Evolutionary conservation across 2,113 vertebrate genomes (phyloP), one percentile per base, ranked within the genome.

Genomic region (Sialia sialis): DNA sequence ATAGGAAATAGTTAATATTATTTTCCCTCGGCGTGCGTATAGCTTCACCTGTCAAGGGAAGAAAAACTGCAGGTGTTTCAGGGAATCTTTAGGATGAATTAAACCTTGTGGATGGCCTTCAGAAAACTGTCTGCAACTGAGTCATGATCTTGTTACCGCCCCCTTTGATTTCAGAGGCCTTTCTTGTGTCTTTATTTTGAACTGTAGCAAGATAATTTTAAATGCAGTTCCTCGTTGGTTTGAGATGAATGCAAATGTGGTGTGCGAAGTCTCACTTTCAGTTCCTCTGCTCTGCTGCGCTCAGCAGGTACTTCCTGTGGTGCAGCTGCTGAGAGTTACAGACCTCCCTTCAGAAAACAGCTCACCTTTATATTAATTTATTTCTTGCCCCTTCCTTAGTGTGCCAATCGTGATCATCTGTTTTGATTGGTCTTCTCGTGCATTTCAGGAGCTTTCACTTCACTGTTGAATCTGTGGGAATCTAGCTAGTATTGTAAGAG

Each of bases 301-400:
- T 66, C 72, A 72, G 80, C 79, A 89, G 56, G 62, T 80, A 55
- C 73, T 84, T 90, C 76, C 83, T 81, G 72, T 64, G 60, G 52
- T 59, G 73, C 80, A 72, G 4, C 72, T 81, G 78, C 3, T 11
- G 36, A 20, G 69, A 38, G 62, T 66, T 73, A 26, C n/a, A 69
- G 7, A 84, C 39, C 27, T 66, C 18, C 2, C 56, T 77, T 58
- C 38, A 70, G 67, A 64, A 73, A 91, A 34, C 2, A 11, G 49
- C 59, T 90, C 55, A 26, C 41, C 38, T 76, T 54, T 56, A 9
- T 32, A 25, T 54, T 46, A 2, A 16, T 64, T 70, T 56, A 5
- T 60, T 82, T 77, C 46, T 43, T 91, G 49, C 18, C 29, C 16
- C 29, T 15, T 77, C 38, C 23, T 85, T 11, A 5, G 29, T 25